Base-by-base conservation (phyloP, 2,888 invertebrate species). In the Lacanobia wlatinum region DNA sequence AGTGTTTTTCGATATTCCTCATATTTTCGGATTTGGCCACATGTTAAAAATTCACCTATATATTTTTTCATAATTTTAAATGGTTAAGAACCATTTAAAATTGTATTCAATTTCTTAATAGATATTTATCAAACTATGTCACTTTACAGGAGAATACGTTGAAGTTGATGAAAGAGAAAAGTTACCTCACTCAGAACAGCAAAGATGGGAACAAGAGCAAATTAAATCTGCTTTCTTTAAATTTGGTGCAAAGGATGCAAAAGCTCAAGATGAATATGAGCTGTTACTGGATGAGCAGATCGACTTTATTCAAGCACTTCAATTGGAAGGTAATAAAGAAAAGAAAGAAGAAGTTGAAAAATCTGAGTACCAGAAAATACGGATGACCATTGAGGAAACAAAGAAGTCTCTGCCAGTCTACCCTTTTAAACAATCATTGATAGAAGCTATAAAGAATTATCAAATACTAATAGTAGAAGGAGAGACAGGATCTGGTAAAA, bases 401-500 rank as follows among this genome's bases (percentile, higher is more conserved):
- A 98, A 99, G 87, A 97, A 97, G 90, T 99, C 98, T 79, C 96
- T 99, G 69, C 99, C 99, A 0, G 99, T 99, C 67, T 99, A 97
- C 95, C 98, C 99, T 0, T 99, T 99, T 90, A 97, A 97, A 90
- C 97, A 98, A 58, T 98, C 98, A 90, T 96, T 99, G 38, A 98
- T 99, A 85, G 97, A 98, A 86, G 99, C 99, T 16, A 98, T 99
- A n/a, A 97, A 96, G 88, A 98, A 98, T 80, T 98, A 98, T 94
- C 98, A 98, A 95, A 97, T 99, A 82, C 95, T 99, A 38, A 99
- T 99, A 86, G 98, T 99, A 78, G 99, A 99, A 96, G 99, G 99
- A 69, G 99, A 99, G 96, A 99, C 99, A 9, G 99, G 99, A 0
- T 99, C 99, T 16, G 99, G 99, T 6, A 99, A 99, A 97, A 99